Percentiles rank a stretch among this genome's conserved stretches.
phyloP scores from a whole-genome alignment of 2,888 invertebrate species.

The Chrysolina haemoptera region DNA sequence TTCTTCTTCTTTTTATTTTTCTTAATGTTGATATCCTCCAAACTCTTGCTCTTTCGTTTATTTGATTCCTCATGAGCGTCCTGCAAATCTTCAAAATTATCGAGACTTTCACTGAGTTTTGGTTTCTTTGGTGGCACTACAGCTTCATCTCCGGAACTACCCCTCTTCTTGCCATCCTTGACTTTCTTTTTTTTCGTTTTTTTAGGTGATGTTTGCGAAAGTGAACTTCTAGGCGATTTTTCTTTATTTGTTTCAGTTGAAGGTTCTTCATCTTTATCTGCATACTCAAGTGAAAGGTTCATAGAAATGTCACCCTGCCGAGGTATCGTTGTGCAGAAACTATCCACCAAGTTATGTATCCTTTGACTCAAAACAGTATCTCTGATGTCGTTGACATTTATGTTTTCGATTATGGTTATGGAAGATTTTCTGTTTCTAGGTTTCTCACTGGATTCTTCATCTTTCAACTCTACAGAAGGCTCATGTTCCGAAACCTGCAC shows the following conservation, averaged over 20 bases:
- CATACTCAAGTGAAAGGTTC: conserved; percentile 60
- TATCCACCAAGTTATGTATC: conserved; percentile 59
- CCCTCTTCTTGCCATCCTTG: conserved; percentile 12
- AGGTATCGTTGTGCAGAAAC: conserved; percentile 55
- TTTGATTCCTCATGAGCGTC: not conserved
- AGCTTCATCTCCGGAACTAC: conserved; percentile 8
- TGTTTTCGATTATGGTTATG: conserved; percentile 62
- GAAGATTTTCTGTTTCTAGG: conserved; percentile 55
- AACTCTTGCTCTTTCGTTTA: conserved; percentile 29
- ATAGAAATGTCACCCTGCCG: conserved; percentile 50
- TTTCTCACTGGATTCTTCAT: conserved; percentile 8
- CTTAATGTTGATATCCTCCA: conserved; percentile 22
- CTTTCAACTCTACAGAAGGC: not conserved
- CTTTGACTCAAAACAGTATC: conserved; percentile 57
- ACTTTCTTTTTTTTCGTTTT: not conserved
- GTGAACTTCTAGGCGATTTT: not conserved
- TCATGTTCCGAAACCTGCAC: not conserved
- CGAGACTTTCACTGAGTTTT: conserved; percentile 30
- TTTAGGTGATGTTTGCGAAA: not conserved
- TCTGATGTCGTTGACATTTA: conserved; percentile 58
- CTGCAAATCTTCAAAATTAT: conserved; percentile 21
- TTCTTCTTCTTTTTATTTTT: conserved; percentile 36
- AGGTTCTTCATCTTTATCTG: conserved; percentile 11
- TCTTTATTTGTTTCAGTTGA: conserved; percentile 2
- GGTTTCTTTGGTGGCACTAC: conserved; percentile 17